Percentiles rank a stretch among this genome's conserved stretches.
phyloP scores from a whole-genome alignment of 2,888 invertebrate genomes.

The Cephus pygmeus region DNA sequence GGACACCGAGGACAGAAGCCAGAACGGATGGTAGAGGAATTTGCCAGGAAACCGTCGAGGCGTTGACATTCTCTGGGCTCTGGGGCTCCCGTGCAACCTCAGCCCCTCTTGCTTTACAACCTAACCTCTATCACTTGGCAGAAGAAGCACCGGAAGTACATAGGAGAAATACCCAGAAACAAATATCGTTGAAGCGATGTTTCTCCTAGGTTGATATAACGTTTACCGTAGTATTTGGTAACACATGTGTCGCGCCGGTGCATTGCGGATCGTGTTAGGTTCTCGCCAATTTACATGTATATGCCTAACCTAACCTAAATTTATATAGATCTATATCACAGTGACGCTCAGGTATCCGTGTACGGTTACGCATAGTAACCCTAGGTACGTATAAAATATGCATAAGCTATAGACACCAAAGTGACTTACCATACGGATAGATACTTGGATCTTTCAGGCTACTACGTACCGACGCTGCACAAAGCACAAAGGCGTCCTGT shows the following conservation, averaged over 20 bases:
- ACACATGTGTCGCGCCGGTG: background rate
- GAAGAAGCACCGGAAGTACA: background rate
- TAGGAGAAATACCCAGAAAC: background rate
- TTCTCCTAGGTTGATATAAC: background rate
- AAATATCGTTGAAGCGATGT: background rate
- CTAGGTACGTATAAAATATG: background rate
- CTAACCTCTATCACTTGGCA: background rate
- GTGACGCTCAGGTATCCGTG: background rate
- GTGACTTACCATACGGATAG: background rate
- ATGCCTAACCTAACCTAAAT: background rate
- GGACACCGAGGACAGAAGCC: background rate
- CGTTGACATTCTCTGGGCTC: background rate
- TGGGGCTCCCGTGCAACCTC: background rate
- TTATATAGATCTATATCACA: background rate
- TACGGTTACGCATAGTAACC: background rate
- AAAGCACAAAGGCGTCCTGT: slow-evolving; percentile 3
- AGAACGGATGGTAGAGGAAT: background rate
- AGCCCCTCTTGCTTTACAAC: background rate
- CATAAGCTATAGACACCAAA: background rate
- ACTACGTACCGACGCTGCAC: background rate
- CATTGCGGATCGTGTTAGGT: background rate
- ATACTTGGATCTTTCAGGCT: slow-evolving; percentile 2
- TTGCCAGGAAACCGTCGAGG: background rate
- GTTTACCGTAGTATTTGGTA: background rate
- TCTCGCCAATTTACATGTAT: background rate